Percentiles rank a stretch among this genome's conserved stretches.
These are phyloP conservation scores for Hydrotaea cyrtoneurina DNA, from an alignment of 2,888 invertebrate species.

Conservation along the genomic window DNA sequence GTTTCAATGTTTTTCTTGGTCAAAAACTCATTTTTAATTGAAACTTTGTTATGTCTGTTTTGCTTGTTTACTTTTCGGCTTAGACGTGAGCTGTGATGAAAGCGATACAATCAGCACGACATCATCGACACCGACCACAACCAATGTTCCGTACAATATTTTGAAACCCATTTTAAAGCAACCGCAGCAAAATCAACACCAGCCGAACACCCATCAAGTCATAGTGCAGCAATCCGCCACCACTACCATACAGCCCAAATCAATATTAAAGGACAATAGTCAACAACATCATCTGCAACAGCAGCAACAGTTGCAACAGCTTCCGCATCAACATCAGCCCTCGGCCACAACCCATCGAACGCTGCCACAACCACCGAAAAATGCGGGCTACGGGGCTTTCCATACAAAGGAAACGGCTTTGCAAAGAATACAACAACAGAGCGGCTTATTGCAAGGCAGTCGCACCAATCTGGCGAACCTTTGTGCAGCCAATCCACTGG, in stretches of 20 bases:
- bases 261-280: constrained; percentile 64
- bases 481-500: constrained; percentile 67
- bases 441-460: constrained; percentile 70
- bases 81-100: constrained; percentile 77
- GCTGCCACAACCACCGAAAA: constrained; percentile 74
- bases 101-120: constrained; percentile 76
- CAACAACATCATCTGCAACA: constrained; percentile 67
- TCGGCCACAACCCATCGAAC: constrained; percentile 69
- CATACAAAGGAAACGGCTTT: constrained; percentile 74
- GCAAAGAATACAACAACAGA: constrained; percentile 76
- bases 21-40: not conserved
- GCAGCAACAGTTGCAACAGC: constrained; percentile 66
- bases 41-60: not conserved
- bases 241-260: constrained; percentile 63
- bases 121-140: constrained; percentile 75
- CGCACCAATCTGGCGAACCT: constrained; percentile 69
- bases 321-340: constrained; percentile 68
- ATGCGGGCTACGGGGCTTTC: constrained; percentile 71
- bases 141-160: constrained; percentile 70
- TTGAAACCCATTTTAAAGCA: constrained; percentile 76
- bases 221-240: constrained; percentile 65
- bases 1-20: too few relatives aligned
- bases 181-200: constrained; percentile 69
- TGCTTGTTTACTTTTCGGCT: constrained; percentile 38
- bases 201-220: constrained; percentile 67